Evolutionary conservation across 2,113 vertebrate genomes (phyloP).

Genomic region (Abramis brama): DNA sequence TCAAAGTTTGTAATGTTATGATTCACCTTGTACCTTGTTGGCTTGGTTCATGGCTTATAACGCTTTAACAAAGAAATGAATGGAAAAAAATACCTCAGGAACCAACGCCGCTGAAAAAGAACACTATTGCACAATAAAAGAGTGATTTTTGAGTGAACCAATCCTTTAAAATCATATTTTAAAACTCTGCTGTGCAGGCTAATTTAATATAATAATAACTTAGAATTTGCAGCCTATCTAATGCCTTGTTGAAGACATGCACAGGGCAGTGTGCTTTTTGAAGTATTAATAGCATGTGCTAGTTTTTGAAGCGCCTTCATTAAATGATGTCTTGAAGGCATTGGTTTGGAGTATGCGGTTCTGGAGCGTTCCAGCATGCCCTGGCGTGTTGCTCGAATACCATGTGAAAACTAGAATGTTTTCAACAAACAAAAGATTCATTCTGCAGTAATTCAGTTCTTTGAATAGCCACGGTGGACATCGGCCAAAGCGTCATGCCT

Average conservation of each 20-base stretch:
- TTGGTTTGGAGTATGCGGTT: slow-evolving; percentile 27
- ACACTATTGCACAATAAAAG: no score
- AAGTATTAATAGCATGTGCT: slow-evolving; percentile 34
- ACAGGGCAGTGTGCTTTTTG: slow-evolving; percentile 7
- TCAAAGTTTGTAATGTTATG: no score
- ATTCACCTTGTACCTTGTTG: no score
- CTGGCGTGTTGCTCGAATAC: slow-evolving; percentile 10
- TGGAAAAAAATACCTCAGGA: no score
- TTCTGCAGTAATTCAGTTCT: slow-evolving; percentile 47
- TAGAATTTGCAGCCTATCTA: not conserved
- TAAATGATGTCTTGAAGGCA: slow-evolving; percentile 2
- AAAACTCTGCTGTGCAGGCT: not conserved
- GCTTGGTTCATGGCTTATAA: no score
- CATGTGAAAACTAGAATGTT: slow-evolving; percentile 39
- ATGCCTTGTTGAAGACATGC: not conserved
- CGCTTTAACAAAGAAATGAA: no score
- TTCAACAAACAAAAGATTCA: slow-evolving; percentile 51
- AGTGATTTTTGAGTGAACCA: no score
- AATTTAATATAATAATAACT: not conserved
- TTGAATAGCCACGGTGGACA: slow-evolving; percentile 38
- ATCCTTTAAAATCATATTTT: no score
- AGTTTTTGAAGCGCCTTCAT: slow-evolving; percentile 9
- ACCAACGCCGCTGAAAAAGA: no score
- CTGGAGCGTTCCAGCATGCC: not conserved
- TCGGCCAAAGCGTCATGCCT: slow-evolving; percentile 41